These are phyloP conservation scores for Coleophora flavipennella DNA, from an alignment of 2,888 invertebrate species.

Conservation along the genomic window DNA sequence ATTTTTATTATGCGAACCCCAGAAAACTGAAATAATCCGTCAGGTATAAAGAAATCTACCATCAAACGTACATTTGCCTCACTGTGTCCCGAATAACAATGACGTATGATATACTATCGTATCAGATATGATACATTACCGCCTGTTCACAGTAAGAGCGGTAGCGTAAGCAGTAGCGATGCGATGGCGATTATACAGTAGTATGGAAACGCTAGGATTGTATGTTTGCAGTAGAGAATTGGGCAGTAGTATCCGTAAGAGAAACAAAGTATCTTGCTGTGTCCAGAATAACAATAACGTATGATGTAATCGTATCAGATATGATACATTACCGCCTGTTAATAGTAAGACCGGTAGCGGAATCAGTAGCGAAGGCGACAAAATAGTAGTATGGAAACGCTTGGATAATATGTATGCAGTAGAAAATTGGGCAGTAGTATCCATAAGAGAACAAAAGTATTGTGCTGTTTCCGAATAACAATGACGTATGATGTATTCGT, in stretches of 20 bases:
- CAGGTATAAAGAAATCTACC: constrained; percentile 3
- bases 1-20: background rate
- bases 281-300: constrained; percentile 16
- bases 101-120: constrained; percentile 16
- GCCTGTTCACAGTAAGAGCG: constrained; percentile 5
- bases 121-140: background rate
- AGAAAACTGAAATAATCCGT: constrained; percentile 1
- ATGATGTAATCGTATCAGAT: constrained; percentile 11
- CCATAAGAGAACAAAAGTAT: too few species aligned
- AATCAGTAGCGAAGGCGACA: too few species aligned
- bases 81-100: constrained; percentile 15
- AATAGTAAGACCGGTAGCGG: constrained; percentile 10
- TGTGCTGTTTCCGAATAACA: constrained; percentile 13
- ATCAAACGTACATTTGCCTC: constrained; percentile 23
- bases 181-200: too few species aligned
- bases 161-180: too few species aligned
- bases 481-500: constrained; percentile 17
- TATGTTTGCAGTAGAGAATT: too few species aligned
- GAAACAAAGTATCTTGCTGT: too few species aligned
- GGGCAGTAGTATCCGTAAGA: too few species aligned
- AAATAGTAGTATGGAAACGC: too few species aligned
- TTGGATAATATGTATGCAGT: too few species aligned
- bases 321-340: too few species aligned
- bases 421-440: too few species aligned
- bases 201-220: too few species aligned